Percentiles rank a stretch among this genome's conserved stretches.
Evolutionary conservation across 2,797 vertebrate species (phyloP).

Genomic region (Harpagifer antarcticus): DNA sequence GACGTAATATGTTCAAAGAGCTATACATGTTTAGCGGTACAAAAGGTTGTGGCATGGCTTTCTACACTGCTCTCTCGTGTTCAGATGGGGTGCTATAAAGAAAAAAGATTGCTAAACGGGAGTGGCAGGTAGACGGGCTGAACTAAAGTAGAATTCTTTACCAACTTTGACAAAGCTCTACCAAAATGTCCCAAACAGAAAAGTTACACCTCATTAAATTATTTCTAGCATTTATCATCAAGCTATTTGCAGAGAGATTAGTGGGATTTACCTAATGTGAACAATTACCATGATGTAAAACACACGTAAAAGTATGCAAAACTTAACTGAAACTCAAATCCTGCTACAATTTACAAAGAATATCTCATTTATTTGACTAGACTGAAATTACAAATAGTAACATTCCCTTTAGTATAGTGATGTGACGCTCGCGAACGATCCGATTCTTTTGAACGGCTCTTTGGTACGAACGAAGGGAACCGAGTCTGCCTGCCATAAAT

Average conservation of each 20-base stretch:
- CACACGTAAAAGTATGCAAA: too few relatives aligned
- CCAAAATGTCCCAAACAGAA: too few relatives aligned
- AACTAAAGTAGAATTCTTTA: neutral
- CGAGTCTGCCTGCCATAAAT: too few relatives aligned
- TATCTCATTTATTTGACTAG: neutral
- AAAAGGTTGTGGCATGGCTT: neutral
- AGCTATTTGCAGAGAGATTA: neutral
- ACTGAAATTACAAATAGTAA: neutral
- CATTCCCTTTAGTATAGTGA: neutral
- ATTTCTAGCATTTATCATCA: neutral
- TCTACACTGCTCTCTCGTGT: conserved; percentile 5
- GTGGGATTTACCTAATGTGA: too few relatives aligned
- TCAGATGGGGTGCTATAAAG: conserved; percentile 24
- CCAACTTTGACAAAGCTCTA: neutral
- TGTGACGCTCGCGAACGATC: too few relatives aligned
- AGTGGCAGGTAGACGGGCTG: neutral
- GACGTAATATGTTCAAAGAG: neutral
- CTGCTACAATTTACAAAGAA: too few relatives aligned
- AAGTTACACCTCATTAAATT: too few relatives aligned
- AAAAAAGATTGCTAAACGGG: too few relatives aligned
- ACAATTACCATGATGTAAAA: too few relatives aligned
- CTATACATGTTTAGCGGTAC: conserved; percentile 10
- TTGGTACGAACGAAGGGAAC: too few relatives aligned
- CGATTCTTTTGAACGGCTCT: too few relatives aligned
- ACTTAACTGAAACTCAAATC: too few relatives aligned